Percentiles rank a stretch among this genome's conserved stretches.
Conservation (phyloP, 92 coral and sea anemone genomes). For the Zoanthus gigantus region DNA sequence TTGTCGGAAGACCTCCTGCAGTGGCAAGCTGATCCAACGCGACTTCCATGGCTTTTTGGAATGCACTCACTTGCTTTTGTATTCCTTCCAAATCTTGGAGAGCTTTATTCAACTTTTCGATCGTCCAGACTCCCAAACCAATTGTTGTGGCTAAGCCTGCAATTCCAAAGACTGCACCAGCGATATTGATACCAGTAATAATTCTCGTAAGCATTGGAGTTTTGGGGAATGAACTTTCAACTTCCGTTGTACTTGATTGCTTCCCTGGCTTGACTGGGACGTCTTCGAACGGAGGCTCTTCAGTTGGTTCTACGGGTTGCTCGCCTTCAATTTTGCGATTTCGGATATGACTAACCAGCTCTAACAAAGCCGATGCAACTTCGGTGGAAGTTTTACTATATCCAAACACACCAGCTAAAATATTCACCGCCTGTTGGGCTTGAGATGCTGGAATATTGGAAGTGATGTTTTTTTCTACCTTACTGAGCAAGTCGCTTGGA, state of each 20-base stretch:
- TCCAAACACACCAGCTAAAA: slow-evolving; percentile 42
- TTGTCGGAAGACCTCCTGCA: slow-evolving; percentile 55
- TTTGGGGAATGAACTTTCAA: slow-evolving; percentile 40
- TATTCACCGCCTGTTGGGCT: slow-evolving; percentile 49
- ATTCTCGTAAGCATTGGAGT: slow-evolving; percentile 45
- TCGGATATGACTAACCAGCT: slow-evolving; percentile 39
- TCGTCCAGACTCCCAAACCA: slow-evolving; percentile 65
- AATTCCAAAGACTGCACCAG: slow-evolving; percentile 63
- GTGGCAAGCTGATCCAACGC: slow-evolving; percentile 45
- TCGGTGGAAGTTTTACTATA: slow-evolving; percentile 14
- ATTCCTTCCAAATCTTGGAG: slow-evolving; percentile 57
- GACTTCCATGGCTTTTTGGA: slow-evolving; percentile 46
- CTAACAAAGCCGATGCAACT: not conserved
- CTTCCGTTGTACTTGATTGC: slow-evolving; percentile 14
- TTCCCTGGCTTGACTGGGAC: slow-evolving; percentile 53
- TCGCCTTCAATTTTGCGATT: slow-evolving; percentile 41
- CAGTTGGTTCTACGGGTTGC: slow-evolving; percentile 32
- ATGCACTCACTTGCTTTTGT: slow-evolving; percentile 57
- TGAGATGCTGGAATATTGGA: slow-evolving; percentile 10
- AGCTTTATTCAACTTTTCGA: slow-evolving; percentile 60
- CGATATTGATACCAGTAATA: slow-evolving; percentile 58
- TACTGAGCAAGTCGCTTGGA: slow-evolving; percentile 63
- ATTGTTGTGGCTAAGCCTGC: slow-evolving; percentile 67
- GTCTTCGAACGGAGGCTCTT: slow-evolving; percentile 36
- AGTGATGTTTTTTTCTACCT: slow-evolving; percentile 45